Evolutionary conservation across 1,140 invertebrate genomes (phyloP), one percentile per base, ranked within the genome.

Genomic region (Heliconius himera): DNA sequence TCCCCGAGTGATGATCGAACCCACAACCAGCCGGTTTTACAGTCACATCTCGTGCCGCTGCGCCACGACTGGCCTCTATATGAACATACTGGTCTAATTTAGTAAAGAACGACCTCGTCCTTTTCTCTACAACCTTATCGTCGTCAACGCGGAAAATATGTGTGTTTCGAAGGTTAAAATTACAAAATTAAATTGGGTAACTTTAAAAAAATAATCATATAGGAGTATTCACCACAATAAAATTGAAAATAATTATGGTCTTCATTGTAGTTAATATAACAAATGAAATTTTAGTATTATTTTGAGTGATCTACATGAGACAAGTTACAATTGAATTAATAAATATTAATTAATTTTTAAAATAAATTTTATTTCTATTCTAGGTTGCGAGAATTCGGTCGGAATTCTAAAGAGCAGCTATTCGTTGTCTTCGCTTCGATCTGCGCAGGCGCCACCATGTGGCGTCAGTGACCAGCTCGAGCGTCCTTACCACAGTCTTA

Each of bases 301-400:
- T 20, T 51, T 51, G 6, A 18, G 49, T 20, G 1, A 51, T 51
- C 5, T 16, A 8, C 49, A 20, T 4, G 18, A 51, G 18, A 1
- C 18, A 20, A 18, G 16, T 18, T 5, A 51, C 18, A 51, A 51
- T 51, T 51, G 41, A 41, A 46, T 16, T 51, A 51, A 51, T 20
- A 20, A 1, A 18, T 51, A 20, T 51, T 8, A 6, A 20, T 20
- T 0, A 18, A 20, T 70, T n/a, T 70, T 38, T 38, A 66, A 66
- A 66, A 26, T 26, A 16, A 5, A 16, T 29, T 1, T 66, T 8
- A 29, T 22, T 66, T 66, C 3, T 56, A 38, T 76, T 87, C 85
- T 91, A 96, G 95, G 94, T 93, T 95, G 95, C 84, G 95, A 95
- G 90, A 95, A 95, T 87, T 95, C 95, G n/a, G 92, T 95, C 36